phyloP scores from a whole-genome alignment of 2,113 vertebrate species.

The Apeltes quadracus region DNA sequence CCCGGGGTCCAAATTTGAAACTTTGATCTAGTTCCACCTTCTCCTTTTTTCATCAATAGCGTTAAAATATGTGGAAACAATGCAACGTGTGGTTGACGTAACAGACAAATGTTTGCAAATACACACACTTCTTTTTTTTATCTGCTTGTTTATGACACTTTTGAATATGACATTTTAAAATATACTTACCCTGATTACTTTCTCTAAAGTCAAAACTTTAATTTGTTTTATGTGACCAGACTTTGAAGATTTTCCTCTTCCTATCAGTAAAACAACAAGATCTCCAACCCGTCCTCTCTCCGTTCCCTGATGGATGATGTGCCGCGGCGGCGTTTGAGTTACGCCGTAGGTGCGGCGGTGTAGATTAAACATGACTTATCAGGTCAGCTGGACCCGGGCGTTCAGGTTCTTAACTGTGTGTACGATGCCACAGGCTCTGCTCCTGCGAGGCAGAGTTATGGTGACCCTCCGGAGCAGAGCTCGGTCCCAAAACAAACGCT shows the following conservation, averaged over 20 bases:
- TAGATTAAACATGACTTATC: slow-evolving; percentile 52
- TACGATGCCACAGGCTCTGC: slow-evolving; percentile 53
- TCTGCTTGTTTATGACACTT: neutral
- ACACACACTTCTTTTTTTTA: neutral
- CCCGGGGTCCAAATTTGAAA: slow-evolving; percentile 8
- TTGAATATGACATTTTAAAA: neutral
- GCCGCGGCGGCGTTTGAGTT: slow-evolving; percentile 12
- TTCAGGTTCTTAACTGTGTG: slow-evolving; percentile 32
- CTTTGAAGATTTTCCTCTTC: neutral
- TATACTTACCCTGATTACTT: neutral
- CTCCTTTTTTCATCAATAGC: slow-evolving; percentile 11
- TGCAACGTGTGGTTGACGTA: neutral
- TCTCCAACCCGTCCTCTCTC: neutral
- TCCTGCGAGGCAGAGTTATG: slow-evolving; percentile 58
- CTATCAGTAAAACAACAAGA: neutral
- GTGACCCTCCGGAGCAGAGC: slow-evolving; percentile 62
- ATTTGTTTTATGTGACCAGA: neutral
- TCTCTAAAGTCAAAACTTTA: neutral
- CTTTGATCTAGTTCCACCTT: slow-evolving; percentile 44
- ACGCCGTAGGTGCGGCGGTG: slow-evolving; percentile 29
- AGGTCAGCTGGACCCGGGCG: slow-evolving; percentile 61
- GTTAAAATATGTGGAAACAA: slow-evolving; percentile 18
- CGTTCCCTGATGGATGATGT: slow-evolving; percentile 21
- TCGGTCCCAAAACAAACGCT: slow-evolving; percentile 63
- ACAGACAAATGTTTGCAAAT: neutral